These are phyloP conservation scores for Salarias fasciatus DNA, from an alignment of 2,797 vertebrate genomes.

Conservation along the genomic window DNA sequence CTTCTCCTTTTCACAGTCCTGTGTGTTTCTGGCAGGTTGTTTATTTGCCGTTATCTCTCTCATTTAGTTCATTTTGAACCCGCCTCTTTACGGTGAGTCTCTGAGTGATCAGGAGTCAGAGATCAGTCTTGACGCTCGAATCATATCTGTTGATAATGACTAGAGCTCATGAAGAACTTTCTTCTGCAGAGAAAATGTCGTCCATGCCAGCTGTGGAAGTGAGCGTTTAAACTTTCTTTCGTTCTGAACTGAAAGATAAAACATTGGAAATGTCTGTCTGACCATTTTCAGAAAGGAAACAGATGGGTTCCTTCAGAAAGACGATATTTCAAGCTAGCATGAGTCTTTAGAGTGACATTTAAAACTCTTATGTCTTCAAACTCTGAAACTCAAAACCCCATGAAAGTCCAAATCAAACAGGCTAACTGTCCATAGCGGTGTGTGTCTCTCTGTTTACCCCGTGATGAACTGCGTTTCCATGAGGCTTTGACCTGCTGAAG, in stretches of 20 bases:
- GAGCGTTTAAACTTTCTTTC: not conserved
- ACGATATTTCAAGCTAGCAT: too few species aligned
- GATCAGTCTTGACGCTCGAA: slow-evolving; percentile 6
- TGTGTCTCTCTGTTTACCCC: too few species aligned
- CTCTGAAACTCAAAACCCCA: too few species aligned
- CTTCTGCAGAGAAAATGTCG: too few species aligned
- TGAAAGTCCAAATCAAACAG: too few species aligned
- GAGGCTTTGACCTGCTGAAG: too few species aligned
- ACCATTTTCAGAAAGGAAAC: not conserved
- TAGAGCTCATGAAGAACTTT: not conserved
- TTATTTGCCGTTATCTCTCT: not conserved
- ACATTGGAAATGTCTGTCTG: not conserved
- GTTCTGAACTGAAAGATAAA: not conserved
- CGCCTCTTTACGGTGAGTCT: not conserved
- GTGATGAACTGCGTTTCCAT: too few species aligned
- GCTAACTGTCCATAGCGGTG: too few species aligned
- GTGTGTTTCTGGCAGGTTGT: slow-evolving; percentile 5
- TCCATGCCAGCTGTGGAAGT: not conserved
- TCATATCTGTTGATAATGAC: slow-evolving; percentile 2
- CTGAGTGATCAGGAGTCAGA: not conserved
- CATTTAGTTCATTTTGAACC: not conserved
- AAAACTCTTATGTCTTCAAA: too few species aligned
- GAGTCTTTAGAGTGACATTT: too few species aligned
- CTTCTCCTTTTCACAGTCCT: slow-evolving; percentile 6
- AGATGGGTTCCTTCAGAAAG: too few species aligned